Base-by-base conservation (phyloP, 2,888 invertebrate genomes). In the Lasioglossum lativentre region DNA sequence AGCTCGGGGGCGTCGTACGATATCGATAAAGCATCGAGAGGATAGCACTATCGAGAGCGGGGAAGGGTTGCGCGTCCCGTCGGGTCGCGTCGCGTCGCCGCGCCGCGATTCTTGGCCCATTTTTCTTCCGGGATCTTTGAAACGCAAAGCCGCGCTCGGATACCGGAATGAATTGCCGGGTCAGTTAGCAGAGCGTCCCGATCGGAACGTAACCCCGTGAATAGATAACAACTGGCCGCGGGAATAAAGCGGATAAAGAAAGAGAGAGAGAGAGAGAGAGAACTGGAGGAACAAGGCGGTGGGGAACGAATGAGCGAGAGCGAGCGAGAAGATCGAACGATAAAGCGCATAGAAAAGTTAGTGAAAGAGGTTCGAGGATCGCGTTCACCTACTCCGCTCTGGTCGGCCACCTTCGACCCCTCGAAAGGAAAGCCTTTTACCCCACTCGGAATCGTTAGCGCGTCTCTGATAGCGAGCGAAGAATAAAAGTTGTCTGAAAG, bases 401-500 rank as follows among this genome's bases (percentile, higher is more conserved):
- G n/a, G 45, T 38, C 72, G 78, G 70, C 63, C 74, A 78, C 66
- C 75, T 52, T 75, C 38, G 38, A 42, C 63, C 63, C 63, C 30
- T 34, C 34, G 30, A 19, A 30, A 16, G 63, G 63, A 30, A 34
- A 56, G 56, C 56, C 56, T 56, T 56, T 56, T 56, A 56, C 56
- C 56, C 56, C 74, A 59, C 79, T 68, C 19, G 74, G 77, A 92
- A 93, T 93, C 92, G 93, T 93, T 93, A 92, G 92, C 91, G 90
- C 90, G 83, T 86, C 84, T 87, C 88, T 86, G 92, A 92, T 92
- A 92, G 89, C 82, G 73, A 56, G 34, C 88, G 79, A 66, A 83
- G 89, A 92, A 93, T 92, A 93, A 93, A 93, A 93, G 92, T 92
- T 93, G 92, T 85, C 90, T 84, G 91, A 59, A 89, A 86, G 80